Evolutionary conservation across 2,888 invertebrate species (phyloP).

Genomic region (Nomada ruficornis): DNA sequence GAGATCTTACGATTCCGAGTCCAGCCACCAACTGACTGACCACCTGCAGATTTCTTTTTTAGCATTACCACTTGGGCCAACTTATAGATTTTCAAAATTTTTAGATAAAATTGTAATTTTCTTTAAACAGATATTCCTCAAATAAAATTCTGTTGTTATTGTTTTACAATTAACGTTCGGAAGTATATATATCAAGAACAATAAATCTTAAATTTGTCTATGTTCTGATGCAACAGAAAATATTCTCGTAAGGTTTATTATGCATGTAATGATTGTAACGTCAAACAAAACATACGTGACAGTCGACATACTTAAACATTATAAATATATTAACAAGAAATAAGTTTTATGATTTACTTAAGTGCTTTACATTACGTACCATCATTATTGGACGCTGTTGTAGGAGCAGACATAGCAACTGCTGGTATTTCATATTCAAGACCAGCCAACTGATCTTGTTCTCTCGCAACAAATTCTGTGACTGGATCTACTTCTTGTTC

Average conservation of each 20-base stretch:
- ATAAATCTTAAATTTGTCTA: no score
- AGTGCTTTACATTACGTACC: constrained; percentile 59
- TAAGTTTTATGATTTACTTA: not conserved
- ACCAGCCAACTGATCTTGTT: constrained; percentile 97
- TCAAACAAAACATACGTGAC: no score
- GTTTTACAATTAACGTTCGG: not conserved
- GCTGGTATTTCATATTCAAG: constrained; percentile 92
- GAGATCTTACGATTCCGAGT: no score
- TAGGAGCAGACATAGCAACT: constrained; percentile 82
- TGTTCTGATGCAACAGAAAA: no score
- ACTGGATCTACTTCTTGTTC: constrained; percentile 96
- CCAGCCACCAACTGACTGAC: no score
- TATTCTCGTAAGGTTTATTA: no score
- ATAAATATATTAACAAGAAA: not conserved
- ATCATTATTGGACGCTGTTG: constrained; percentile 82
- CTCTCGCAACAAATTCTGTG: constrained; percentile 97
- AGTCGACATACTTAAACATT: not conserved
- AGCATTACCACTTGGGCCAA: constrained; percentile 84
- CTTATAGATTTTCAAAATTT: constrained; percentile 76
- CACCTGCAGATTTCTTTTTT: constrained; percentile 84
- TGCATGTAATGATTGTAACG: no score
- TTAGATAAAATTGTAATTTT: constrained; percentile 35
- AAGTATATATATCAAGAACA: no score
- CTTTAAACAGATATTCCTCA: constrained; percentile 3
- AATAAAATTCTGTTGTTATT: not conserved